Base-by-base conservation (phyloP, 1,140 invertebrate species). In the Brachionus asplanchnoidis region DNA sequence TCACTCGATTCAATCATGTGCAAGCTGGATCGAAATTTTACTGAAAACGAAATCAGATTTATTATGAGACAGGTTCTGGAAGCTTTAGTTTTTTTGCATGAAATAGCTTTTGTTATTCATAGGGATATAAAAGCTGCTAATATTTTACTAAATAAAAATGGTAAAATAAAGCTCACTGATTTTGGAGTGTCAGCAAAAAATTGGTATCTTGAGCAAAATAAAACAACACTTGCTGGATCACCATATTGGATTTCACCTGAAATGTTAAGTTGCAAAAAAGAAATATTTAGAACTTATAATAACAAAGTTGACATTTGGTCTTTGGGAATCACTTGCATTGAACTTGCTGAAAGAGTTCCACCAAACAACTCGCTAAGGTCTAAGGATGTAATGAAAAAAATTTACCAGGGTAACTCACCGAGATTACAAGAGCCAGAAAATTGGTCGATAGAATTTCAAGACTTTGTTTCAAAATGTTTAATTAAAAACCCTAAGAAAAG, bases 311-410 rank as follows among this genome's bases (percentile, higher is more conserved):
- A 95, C 90, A 93, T 95, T 85, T 95, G 94, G 95, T 95, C 94
- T 65, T 50, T 93, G 85, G 94, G 95, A 86, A 99, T 99, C 86
- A 99, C 97, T 9, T 99, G 97, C 91, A 98, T 99, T 89, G 97
- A 99, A 93, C 91, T 99, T 89, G 94, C 97, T 75, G 97, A 99
- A 91, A 92, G 96, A 85, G 98, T 98, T 90, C 98, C 98, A 86
- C 98, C 98, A 36, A 96, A 99, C 90, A 99, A 99, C 90, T 99
- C 99, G 90, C 98, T 99, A 97, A 99, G 99, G 91, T 97, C 97
- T 85, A 99, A 99, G 97, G 97, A 96, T 90, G 97, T 97, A 87
- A 92, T 99, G 86, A 99, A 99, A 91, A 92, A 99, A 90, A 99
- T 99, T 90, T 97, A 97, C 87, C 97, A 99, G 4, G 99, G 99